phyloP scores from a whole-genome alignment of 2,888 invertebrate genomes.

The Ophion costatus region DNA sequence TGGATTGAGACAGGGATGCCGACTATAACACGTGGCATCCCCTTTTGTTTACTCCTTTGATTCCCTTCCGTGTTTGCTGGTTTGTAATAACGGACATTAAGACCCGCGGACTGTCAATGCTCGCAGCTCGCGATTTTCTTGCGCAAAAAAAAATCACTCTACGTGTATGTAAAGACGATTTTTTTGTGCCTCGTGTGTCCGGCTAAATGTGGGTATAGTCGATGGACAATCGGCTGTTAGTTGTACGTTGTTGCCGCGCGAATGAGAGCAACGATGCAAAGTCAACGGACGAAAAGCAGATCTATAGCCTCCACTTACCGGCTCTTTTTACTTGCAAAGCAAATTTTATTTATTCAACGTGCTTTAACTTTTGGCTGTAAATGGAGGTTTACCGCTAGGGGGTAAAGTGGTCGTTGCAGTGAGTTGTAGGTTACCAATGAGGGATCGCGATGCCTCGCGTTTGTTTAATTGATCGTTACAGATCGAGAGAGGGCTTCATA shows the following conservation, averaged over 20 bases:
- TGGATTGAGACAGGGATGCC: constrained; percentile 19
- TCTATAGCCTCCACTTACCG: neutral
- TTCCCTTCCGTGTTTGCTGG: constrained; percentile 32
- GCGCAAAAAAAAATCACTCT: constrained; percentile 3
- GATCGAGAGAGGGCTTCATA: neutral
- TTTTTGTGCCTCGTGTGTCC: neutral
- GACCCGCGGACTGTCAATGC: constrained; percentile 45
- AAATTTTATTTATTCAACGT: neutral
- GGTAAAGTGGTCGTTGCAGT: neutral
- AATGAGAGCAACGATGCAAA: neutral
- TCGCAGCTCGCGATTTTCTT: constrained; percentile 18
- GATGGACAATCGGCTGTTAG: neutral
- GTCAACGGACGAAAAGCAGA: neutral
- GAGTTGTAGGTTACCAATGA: neutral
- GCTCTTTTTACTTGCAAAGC: neutral
- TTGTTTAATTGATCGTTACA: neutral
- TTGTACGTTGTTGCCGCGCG: neutral
- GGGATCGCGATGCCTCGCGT: neutral
- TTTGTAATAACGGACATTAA: constrained; percentile 49
- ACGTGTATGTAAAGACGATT: neutral
- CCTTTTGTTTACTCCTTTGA: constrained; percentile 53
- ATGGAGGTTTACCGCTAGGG: neutral
- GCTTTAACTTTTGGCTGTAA: neutral
- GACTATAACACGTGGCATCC: constrained; percentile 5
- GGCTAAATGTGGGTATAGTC: neutral